These are phyloP conservation scores for Mesembrinibis cayennensis DNA, from an alignment of 2,113 vertebrate genomes.

Conservation along the genomic window DNA sequence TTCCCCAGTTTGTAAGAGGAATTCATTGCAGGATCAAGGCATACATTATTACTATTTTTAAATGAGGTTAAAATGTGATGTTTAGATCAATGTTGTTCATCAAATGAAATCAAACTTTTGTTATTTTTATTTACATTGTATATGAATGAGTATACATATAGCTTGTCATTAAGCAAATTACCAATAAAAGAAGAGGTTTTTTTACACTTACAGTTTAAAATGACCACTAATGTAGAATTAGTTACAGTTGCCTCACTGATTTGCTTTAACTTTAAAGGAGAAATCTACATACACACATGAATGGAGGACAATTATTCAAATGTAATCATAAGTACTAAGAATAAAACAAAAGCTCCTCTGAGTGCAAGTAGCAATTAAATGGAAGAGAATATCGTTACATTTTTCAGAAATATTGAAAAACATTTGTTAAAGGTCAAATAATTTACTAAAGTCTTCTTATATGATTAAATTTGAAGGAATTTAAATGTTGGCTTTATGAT, in stretches of 20 bases:
- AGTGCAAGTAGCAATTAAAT: neutral
- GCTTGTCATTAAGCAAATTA: neutral
- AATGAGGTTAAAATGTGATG: neutral
- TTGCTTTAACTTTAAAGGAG: neutral
- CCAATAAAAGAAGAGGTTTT: neutral
- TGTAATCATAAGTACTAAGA: neutral
- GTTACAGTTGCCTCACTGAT: neutral
- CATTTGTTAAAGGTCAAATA: neutral
- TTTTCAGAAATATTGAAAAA: neutral
- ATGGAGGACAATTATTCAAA: neutral
- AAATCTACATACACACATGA: neutral
- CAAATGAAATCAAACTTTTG: neutral
- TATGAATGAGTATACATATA: no score
- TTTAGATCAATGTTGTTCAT: neutral
- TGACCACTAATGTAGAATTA: neutral
- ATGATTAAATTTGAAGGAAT: neutral
- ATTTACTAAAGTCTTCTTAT: neutral
- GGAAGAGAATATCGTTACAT: neutral
- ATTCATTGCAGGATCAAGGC: neutral
- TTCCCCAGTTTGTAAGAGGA: neutral
- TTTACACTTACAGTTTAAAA: neutral
- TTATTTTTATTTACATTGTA: neutral
- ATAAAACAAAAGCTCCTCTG: neutral
- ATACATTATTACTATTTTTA: neutral
- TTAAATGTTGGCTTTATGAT: neutral